Evolutionary conservation across 2,797 vertebrate species (phyloP), one percentile per base, ranked within the genome.

Genomic region (Brachyalestes nurse): DNA sequence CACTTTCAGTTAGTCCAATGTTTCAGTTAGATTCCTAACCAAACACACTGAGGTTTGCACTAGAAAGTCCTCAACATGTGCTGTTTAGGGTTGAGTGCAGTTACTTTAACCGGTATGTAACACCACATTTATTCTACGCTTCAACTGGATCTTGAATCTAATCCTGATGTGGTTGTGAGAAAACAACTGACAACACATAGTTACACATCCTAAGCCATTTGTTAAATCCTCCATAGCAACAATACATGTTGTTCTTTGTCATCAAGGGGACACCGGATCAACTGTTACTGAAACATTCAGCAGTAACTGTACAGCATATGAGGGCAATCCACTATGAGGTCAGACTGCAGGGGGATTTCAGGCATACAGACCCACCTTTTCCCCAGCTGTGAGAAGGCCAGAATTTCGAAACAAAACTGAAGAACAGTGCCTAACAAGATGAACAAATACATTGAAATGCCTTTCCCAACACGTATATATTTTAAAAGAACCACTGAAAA

Each of bases 201-300:
- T 45, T n/a, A 60, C n/a, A 42, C 38, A 40, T 2, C 1, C 51
- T 49, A 5, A n/a, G 13, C 25, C 40, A 58, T 55, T 57, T 66
- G 38, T 23, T 13, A 19, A 61, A 40, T 42, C 21, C n/a, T 47
- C 45, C 28, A 25, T n/a, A 21, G n/a, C 55, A 42, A 42, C 66
- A 53, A 9, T 17, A 60, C 72, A 9, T 40, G 34, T 21, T 60
- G 53, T 72, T 51, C 45, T 65, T 23, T 66, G 28, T 74, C 17
- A 23, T n/a, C 70, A 72, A 55, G 70, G 70, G 25, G 25, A 60
- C 55, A 60, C n/a, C 7, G 55, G 72, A 45, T 60, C 17, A 60
- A 73, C 51, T n/a, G 34, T 19, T 74, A 45, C 2, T 42, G 34
- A 73, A 58, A 42, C 25, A 21, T 14, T 38, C 49, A 34, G 53